phyloP scores from a whole-genome alignment of 2,797 vertebrate species.

The Austrolebias charrua region DNA sequence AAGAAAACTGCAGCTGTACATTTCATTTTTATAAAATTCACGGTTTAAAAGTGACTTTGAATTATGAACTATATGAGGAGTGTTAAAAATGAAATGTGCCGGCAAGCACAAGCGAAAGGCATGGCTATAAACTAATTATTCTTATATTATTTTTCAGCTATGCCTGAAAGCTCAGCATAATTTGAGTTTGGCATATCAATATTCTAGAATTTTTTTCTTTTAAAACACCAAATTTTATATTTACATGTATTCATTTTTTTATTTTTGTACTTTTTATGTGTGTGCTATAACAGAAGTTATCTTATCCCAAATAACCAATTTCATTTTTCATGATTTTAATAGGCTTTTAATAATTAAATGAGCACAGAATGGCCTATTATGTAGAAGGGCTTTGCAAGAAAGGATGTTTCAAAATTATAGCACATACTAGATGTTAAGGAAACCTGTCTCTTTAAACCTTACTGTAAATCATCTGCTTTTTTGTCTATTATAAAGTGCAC shows the following conservation, averaged over 20 bases:
- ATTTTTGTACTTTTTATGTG: neutral
- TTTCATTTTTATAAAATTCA: neutral
- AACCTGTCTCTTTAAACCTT: no score
- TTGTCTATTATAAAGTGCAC: no score
- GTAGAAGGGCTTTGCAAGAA: neutral
- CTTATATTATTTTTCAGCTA: neutral
- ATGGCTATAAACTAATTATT: no score
- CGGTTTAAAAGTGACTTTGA: no score
- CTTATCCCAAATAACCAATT: conserved; percentile 7
- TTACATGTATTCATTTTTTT: neutral
- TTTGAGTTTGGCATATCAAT: neutral
- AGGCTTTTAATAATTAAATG: conserved; percentile 26
- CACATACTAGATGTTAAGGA: neutral
- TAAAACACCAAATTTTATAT: neutral
- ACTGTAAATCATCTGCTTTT: no score
- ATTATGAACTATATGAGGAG: no score
- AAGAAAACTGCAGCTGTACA: neutral
- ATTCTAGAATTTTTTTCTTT: neutral
- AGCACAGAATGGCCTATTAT: neutral
- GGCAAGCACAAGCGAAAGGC: neutral
- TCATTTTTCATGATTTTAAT: conserved; percentile 14
- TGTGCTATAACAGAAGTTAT: neutral
- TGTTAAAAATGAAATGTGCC: neutral
- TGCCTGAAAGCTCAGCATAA: neutral
- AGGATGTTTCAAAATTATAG: neutral